Evolutionary conservation across 30 jellyfish, hydroid and myxozoan genomes (phyloP).

Genomic region (Aurelia sp.): DNA sequence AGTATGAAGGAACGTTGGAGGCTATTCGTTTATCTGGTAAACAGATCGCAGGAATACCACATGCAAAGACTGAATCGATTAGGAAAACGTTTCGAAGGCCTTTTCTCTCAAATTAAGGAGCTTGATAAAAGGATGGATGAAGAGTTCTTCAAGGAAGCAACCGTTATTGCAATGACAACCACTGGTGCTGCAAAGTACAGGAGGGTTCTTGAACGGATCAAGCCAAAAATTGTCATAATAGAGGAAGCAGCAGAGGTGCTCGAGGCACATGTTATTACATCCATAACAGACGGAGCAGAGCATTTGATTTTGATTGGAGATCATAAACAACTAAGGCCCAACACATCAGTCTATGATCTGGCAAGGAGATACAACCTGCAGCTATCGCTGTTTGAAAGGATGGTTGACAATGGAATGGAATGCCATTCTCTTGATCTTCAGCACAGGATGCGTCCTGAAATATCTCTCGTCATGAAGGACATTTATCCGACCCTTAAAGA

Average conservation of each 20-base stretch:
- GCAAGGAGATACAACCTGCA: constrained; percentile 78
- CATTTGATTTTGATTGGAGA: constrained; percentile 93
- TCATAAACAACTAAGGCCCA: constrained; percentile 93
- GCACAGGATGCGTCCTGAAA: constrained; percentile 93
- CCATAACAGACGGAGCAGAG: constrained; percentile 68
- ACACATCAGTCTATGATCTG: constrained; percentile 72
- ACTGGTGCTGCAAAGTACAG: constrained; percentile 86
- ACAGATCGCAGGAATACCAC: no score
- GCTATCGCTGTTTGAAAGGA: constrained; percentile 84
- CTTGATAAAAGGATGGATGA: constrained; percentile 63
- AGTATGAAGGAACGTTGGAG: constrained; percentile 73
- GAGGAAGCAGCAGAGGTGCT: constrained; percentile 99
- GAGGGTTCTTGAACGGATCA: constrained; percentile 42
- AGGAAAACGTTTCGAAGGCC: constrained; percentile 46
- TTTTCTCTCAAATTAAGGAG: constrained; percentile 51
- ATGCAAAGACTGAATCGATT: neutral
- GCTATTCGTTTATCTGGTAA: constrained; percentile 33
- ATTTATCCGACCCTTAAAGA: constrained; percentile 82
- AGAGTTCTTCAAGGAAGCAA: constrained; percentile 12
- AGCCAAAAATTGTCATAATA: constrained; percentile 74
- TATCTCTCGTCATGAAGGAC: constrained; percentile 60
- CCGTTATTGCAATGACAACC: constrained; percentile 91
- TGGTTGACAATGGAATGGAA: constrained; percentile 86
- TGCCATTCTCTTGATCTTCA: constrained; percentile 75
- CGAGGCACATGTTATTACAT: constrained; percentile 89